Base-by-base conservation (phyloP, 1,140 invertebrate genomes). In the Sweltsa coloradensis region DNA sequence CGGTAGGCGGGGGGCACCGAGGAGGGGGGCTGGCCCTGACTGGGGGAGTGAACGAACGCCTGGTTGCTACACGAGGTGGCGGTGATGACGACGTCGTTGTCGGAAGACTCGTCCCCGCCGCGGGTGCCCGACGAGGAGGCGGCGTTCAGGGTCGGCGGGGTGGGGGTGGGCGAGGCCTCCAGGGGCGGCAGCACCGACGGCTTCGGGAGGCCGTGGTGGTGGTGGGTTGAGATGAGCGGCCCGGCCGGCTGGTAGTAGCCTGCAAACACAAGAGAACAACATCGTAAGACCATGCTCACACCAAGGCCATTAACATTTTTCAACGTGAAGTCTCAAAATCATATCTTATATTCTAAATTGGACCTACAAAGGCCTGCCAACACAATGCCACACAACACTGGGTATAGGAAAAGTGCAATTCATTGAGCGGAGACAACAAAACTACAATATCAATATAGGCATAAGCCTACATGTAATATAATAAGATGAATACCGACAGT, bases 171-270 rank as follows among this genome's bases (percentile, higher is more conserved):
- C 27, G 61, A 61, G n/a, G 57, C 51, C 44, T 66, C 64, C 14
- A 53, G 45, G 5, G 52, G 40, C n/a, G 63, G 59, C 13, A 62
- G 53, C 11, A 64, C 60, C 16, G 57, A 58, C 16, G 55, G 52
- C 51, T 26, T 21, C 25, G 36, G 2, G 37, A 36, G 19, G 36
- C 51, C 52, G 37, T 49, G 52, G 27, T 53, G 53, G 22, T 51
- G 36, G 40, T 47, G 68, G 57, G 79, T 75, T 52, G 76, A 79
- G 65, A 89, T 88, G 66, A 87, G 72, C 56, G 85, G 85, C 53
- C 85, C 85, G 58, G 85, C 85, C 58, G 85, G 85, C 69, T 89
- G 85, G 74, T 87, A 88, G 64, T 87, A 88, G 60, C 84, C 85
- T 87, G 73, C 22, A 25, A 47, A n/a, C n/a, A n/a, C n/a, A n/a